phyloP scores from a whole-genome alignment of 2,113 vertebrate species.

The Zosterops japonicus region DNA sequence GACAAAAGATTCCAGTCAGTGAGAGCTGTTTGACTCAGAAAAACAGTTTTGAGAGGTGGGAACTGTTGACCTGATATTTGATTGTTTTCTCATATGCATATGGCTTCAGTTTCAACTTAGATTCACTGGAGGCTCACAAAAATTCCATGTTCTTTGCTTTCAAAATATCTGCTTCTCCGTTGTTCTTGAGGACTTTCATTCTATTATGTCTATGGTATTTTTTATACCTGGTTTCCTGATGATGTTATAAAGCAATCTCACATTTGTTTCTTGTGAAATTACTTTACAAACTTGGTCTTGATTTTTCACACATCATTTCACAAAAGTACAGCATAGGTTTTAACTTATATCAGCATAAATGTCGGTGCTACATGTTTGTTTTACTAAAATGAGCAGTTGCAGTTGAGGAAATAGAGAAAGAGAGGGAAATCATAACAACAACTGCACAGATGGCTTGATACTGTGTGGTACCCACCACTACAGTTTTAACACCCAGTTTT shows the following conservation, averaged over 20 bases:
- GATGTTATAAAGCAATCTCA: neutral
- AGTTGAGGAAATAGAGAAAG: neutral
- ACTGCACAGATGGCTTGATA: neutral
- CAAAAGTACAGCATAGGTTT: neutral
- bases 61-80: neutral
- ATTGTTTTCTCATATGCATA: neutral
- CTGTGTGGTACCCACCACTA: neutral
- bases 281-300: neutral
- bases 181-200: neutral
- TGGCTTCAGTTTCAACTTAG: neutral
- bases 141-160: neutral
- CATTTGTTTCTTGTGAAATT: neutral
- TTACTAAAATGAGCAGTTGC: neutral
- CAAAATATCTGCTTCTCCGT: neutral
- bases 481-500: neutral
- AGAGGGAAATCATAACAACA: neutral
- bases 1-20: neutral
- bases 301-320: neutral
- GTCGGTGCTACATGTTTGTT: neutral
- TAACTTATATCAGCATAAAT: neutral
- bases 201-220: neutral
- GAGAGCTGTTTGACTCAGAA: neutral
- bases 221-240: neutral
- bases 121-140: neutral
- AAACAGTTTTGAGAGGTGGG: neutral